Evolutionary conservation across 2,888 invertebrate species (phyloP).

Genomic region (Phytoseiulus persimilis): DNA sequence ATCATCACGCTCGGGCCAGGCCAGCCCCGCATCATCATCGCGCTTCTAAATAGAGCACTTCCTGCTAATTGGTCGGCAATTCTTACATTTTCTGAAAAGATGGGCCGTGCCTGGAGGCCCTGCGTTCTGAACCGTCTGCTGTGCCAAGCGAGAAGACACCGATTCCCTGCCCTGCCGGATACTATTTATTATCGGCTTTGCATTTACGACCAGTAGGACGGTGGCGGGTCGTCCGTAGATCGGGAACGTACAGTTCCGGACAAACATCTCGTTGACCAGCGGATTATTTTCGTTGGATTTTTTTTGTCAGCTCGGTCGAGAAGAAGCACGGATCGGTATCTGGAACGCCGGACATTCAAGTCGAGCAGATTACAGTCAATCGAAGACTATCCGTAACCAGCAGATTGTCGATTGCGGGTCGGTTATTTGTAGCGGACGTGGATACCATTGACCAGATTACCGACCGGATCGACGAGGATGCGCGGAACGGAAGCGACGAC

Average conservation of each 20-base stretch:
- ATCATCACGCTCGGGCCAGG: not conserved
- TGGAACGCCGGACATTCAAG: not conserved
- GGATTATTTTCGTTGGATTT: not conserved
- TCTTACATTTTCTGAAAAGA: not conserved
- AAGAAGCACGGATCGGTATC: not conserved
- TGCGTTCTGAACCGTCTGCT: not conserved
- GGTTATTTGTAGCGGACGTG: not conserved
- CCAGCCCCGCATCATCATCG: not conserved
- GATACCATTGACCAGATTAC: not conserved
- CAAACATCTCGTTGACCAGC: not conserved
- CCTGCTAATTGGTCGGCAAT: not conserved
- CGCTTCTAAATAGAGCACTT: conserved; percentile 5
- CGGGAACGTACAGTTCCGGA: not conserved
- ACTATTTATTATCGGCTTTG: not conserved
- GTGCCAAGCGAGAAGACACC: not conserved
- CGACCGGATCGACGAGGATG: not conserved
- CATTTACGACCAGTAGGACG: not conserved
- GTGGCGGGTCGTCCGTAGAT: not conserved
- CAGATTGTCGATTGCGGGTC: not conserved
- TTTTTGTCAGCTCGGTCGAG: not conserved
- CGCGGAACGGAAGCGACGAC: not conserved
- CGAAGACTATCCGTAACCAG: not conserved
- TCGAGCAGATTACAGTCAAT: not conserved
- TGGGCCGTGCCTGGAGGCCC: not conserved
- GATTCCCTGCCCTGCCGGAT: not conserved